Conservation (phyloP, 2,113 vertebrate genomes). For the Myotis yumanensis region DNA sequence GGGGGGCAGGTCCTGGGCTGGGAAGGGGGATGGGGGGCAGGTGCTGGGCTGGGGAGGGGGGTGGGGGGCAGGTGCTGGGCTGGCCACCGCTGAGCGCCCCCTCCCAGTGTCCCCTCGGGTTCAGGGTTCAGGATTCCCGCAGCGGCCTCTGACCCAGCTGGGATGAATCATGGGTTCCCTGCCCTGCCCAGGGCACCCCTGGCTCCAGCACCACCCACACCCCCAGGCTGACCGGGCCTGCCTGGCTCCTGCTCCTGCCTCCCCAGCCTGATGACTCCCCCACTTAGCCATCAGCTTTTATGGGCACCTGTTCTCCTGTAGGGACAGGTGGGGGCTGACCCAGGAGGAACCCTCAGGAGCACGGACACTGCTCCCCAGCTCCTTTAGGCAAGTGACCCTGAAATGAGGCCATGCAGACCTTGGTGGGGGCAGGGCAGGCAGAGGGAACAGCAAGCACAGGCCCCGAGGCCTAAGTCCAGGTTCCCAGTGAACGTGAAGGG, state of each 20-base stretch:
- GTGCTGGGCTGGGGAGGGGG: not conserved
- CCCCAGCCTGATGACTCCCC: not conserved
- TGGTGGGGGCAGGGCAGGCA: not conserved
- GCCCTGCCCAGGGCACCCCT: not conserved
- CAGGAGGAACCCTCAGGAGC: not conserved
- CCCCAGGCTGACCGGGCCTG: not conserved
- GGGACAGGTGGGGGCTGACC: not conserved
- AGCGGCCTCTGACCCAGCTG: not conserved
- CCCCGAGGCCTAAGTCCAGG: not conserved
- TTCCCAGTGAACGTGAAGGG: not conserved
- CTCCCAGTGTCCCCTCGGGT: not conserved
- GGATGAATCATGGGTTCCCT: not conserved
- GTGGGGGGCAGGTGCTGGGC: not conserved
- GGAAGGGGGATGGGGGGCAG: not conserved
- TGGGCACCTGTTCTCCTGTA: not conserved
- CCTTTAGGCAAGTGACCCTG: not conserved
- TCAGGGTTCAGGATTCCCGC: not conserved
- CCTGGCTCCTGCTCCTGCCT: not conserved
- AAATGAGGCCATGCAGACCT: not conserved
- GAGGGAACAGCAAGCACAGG: not conserved
- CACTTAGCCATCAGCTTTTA: not conserved
- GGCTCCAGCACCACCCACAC: not conserved
- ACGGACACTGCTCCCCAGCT: too few species aligned
- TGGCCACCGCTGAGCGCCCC: not conserved
- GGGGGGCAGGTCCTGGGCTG: not conserved